Conservation (phyloP, 2,113 vertebrate genomes). For the Nipponia nippon region DNA sequence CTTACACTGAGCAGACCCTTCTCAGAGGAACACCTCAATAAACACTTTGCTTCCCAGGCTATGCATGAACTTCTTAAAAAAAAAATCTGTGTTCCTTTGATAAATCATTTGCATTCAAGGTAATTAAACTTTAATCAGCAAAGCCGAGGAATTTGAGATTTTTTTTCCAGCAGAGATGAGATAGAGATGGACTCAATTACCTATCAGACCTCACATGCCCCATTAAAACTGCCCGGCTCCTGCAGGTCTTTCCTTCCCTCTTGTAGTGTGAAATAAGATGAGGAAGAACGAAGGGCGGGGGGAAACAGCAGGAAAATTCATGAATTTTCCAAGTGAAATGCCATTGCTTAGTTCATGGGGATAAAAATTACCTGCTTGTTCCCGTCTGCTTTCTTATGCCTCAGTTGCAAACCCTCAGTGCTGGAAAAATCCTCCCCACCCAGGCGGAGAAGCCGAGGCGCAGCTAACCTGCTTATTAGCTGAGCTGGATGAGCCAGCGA, state of each 20-base stretch:
- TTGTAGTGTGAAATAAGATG: neutral
- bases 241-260: neutral
- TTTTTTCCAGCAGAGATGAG: neutral
- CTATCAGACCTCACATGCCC: neutral
- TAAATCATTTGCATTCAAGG: neutral
- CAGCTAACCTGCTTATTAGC: neutral
- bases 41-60: neutral
- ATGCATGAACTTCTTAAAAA: neutral
- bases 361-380: neutral
- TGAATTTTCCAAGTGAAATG: neutral
- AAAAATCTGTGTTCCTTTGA: neutral
- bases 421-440: slow-evolving; percentile 15
- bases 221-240: neutral
- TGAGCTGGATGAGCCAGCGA: neutral
- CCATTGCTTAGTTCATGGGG: neutral
- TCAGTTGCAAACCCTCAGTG: neutral
- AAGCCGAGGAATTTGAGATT: neutral
- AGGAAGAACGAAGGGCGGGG: rapidly evolving
- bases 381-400: neutral
- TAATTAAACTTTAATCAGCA: slow-evolving; percentile 27
- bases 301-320: neutral
- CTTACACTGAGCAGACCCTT: neutral
- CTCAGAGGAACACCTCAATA: neutral
- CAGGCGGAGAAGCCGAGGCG: neutral
- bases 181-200: neutral